A percentile compares a stretch with the other conserved stretches of the same genome.
Evolutionary conservation across 1,140 invertebrate species (phyloP).

Genomic region (Bombyx mori): DNA sequence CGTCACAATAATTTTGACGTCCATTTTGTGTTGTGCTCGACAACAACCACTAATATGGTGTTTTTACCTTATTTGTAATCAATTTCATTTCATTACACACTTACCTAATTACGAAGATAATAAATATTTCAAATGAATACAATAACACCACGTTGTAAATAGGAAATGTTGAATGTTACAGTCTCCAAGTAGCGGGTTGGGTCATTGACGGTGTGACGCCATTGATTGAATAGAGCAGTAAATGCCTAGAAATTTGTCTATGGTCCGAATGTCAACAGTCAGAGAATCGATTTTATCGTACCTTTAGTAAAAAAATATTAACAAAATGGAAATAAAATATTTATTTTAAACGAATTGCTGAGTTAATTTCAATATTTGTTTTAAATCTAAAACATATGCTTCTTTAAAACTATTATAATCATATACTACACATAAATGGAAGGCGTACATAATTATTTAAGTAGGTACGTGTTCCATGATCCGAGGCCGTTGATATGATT

Average conservation of each 20-base stretch:
- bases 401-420: neutral
- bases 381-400: neutral
- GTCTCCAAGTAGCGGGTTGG: conserved; percentile 38
- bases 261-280: too few species aligned
- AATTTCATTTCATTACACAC: conserved; percentile 4
- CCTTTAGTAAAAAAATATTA: neutral
- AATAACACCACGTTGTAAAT: conserved; percentile 25
- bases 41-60: neutral
- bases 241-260: too few species aligned
- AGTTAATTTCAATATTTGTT: neutral
- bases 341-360: neutral
- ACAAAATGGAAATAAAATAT: neutral
- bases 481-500: too few species aligned
- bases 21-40: conserved; percentile 54
- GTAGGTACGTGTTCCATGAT: neutral
- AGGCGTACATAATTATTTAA: neutral
- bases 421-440: neutral
- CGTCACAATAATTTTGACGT: conserved; percentile 59
- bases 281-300: neutral
- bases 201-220: conserved; percentile 53
- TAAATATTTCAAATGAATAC: conserved; percentile 21
- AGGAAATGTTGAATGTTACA: conserved; percentile 28
- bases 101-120: conserved; percentile 5
- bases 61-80: conserved; percentile 8
- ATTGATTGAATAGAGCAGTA: conserved; percentile 27